Base-by-base conservation (phyloP, 1,140 invertebrate species). In the Parasteatoda tepidariorum region DNA sequence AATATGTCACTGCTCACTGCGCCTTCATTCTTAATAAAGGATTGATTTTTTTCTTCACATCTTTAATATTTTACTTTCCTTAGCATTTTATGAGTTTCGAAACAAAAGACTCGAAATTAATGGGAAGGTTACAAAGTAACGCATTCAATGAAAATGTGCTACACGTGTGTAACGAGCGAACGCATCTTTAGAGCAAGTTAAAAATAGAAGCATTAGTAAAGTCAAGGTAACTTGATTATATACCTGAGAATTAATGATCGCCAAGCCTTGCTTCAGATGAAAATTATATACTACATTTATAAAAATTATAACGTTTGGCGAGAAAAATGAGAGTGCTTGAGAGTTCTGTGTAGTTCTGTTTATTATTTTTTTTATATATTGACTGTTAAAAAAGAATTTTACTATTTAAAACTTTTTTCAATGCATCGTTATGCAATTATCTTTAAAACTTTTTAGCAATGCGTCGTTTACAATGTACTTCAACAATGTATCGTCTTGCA, bases 61-160 rank as follows among this genome's bases (percentile, higher is more conserved):
- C 18, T 13, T 48, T 48, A 13, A 9, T 48, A 9, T 48, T 48
- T 48, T 9, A 48, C 13, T 74, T 74, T 74, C 30, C 59, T 78
- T 38, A 38, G 61, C 57, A 74, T 59, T 38, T 31, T 31, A 33
- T 28, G 33, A 22, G 11, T 7, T 3, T n/a, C 28, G 57, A 61
- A 38, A 74, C 71, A 74, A 74, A 38, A 55, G 31, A 15, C 71
- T 61, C 38, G 55, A 61, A 59, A 61, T 74, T 38, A 38, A 71
- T 30, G 68, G 28, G 57, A 15, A 24, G 22, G 31, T 22, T n/a
- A 33, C 64, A 22, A 59, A 68, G 34, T 24, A 24, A 38, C 34
- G 3, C 34, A 33, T 15, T 68, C 11, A 41, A 26, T 48, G 26
- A 34, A 18, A 68, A 68, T 48, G n/a, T 18, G 15, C 33, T 22